Evolutionary conservation across 2,797 vertebrate species (phyloP).

Genomic region (Ptychadena robeensis): DNA sequence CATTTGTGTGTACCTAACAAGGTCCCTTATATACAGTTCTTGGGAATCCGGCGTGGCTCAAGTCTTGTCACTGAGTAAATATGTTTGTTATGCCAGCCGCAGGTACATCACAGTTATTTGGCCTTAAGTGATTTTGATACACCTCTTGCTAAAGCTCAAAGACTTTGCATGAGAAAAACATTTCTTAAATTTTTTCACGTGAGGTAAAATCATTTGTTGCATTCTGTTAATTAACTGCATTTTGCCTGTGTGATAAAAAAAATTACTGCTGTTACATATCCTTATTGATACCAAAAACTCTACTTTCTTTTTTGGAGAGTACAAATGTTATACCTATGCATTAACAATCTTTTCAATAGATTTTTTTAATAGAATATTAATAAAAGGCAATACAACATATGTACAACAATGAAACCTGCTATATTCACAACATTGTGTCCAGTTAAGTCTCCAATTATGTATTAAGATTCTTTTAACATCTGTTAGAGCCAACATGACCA

Average conservation of each 20-base stretch:
- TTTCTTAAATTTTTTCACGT: neutral
- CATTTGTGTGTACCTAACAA: neutral
- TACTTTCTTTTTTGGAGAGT: too few species aligned
- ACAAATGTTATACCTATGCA: too few species aligned
- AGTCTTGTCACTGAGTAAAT: neutral
- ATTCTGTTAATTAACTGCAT: neutral
- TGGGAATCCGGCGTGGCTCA: neutral
- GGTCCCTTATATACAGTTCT: neutral
- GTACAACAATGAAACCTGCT: too few species aligned
- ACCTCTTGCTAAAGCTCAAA: neutral
- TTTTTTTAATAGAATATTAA: too few species aligned
- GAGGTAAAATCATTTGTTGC: neutral
- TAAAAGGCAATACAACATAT: too few species aligned
- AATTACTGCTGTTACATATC: too few species aligned
- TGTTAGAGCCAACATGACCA: too few species aligned
- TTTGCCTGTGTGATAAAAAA: neutral
- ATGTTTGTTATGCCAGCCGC: neutral
- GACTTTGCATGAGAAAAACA: neutral
- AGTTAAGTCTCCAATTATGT: too few species aligned
- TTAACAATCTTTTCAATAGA: too few species aligned
- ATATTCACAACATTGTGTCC: too few species aligned
- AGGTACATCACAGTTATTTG: neutral
- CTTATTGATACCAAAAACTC: too few species aligned
- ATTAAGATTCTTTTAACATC: too few species aligned
- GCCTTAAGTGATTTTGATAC: neutral